A percentile compares a stretch with the other conserved stretches of the same genome.
Evolutionary conservation across 2,888 invertebrate species (phyloP).

Genomic region (Camptogramma bilineatum): DNA sequence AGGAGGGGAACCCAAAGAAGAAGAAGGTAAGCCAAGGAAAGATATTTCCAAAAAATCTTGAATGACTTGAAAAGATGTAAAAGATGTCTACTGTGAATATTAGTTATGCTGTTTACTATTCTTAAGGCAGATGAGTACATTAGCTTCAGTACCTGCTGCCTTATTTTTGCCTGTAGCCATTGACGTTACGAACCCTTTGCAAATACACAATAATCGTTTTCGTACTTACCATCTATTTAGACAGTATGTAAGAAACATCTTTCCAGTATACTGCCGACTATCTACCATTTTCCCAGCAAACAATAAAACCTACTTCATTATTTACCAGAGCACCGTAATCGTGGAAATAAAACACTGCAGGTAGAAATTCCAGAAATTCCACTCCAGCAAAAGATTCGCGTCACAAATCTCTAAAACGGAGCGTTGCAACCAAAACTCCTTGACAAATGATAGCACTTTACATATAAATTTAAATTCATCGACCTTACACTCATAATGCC

Average conservation of each 20-base stretch:
- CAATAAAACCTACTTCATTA: slow-evolving; percentile 20
- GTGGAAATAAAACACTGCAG: slow-evolving; percentile 21
- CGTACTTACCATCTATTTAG: background rate
- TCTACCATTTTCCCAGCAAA: slow-evolving; percentile 9
- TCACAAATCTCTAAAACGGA: slow-evolving; percentile 27
- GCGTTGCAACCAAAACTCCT: slow-evolving; percentile 36
- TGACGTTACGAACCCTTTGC: too few relatives aligned
- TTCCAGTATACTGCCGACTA: background rate
- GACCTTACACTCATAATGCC: slow-evolving; percentile 50
- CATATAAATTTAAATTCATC: slow-evolving; percentile 58
- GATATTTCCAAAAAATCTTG: too few relatives aligned
- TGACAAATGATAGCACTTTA: slow-evolving; percentile 51
- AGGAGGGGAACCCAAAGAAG: too few relatives aligned
- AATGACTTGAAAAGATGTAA: too few relatives aligned
- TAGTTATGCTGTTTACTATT: background rate
- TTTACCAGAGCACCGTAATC: slow-evolving; percentile 22
- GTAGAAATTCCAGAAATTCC: slow-evolving; percentile 22
- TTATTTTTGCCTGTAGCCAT: too few relatives aligned
- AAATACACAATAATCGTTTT: too few relatives aligned
- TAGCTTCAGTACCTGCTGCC: too few relatives aligned
- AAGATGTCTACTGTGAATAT: too few relatives aligned
- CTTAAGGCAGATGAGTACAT: too few relatives aligned
- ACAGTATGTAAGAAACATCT: background rate
- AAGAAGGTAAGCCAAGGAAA: too few relatives aligned
- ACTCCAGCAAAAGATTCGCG: slow-evolving; percentile 12